Evolutionary conservation across 1,140 invertebrate species (phyloP), one percentile per base, ranked within the genome.

Genomic region (Drosophila obscura): DNA sequence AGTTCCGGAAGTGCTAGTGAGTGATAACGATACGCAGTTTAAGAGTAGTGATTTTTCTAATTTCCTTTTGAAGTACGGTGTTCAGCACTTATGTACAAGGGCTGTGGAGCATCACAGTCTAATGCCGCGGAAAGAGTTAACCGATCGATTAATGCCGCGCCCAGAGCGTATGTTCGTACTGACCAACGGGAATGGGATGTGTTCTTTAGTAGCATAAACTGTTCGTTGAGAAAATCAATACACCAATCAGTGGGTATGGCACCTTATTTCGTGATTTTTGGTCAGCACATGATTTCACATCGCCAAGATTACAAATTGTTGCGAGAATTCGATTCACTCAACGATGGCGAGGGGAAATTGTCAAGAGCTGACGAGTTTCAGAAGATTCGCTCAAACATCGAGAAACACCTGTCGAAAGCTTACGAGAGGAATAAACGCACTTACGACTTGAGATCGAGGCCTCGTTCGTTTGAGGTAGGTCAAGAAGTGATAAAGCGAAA

Each of bases 201-300:
- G 0, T 43, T 51, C 13, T 11, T 73, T 1, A 53, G 49, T 13
- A 59, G 55, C 19, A 60, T 66, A 9, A 66, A 51, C 13, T 51
- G 50, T 6, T 51, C 43, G 0, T 6, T 66, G 2, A 19, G 68
- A 19, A 66, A 45, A 35, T 53, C 9, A 2, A 52, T 51, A 16
- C 22, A 66, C 31, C 67, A 71, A 46, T 62, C 51, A 43, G 35
- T 66, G 2, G 16, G 16, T 16, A 16, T 16, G 41, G 61, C 65
- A n/a, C 49, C 57, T 2, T 55, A 68, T 41, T 22, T 61, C 3
- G 58, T 46, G 0, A 26, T 61, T 2, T 56, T 63, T 22, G 48
- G 49, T 28, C 48, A 66, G 2, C 22, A 72, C 7, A 58, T 71
- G 61, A 22, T 71, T 8, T 39, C 53, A 2, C 46, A 65, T 41